These are phyloP conservation scores for Sitophilus oryzae DNA, from an alignment of 1,140 invertebrate species.

Conservation along the genomic window DNA sequence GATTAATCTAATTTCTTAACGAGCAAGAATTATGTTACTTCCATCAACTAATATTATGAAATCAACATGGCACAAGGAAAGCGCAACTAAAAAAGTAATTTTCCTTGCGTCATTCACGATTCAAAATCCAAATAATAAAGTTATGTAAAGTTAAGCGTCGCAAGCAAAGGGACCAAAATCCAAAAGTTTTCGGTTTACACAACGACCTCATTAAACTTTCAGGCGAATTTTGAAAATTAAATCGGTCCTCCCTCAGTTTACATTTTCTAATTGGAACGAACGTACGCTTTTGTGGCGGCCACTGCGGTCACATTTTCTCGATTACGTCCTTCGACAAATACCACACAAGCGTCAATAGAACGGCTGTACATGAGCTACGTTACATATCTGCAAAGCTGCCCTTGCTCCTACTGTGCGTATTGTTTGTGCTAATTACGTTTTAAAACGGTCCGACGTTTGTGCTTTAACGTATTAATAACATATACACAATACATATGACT, in stretches of 20 bases:
- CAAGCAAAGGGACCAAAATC: background rate
- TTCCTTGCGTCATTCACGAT: background rate
- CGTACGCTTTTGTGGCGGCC: background rate
- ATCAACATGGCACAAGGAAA: too few relatives aligned
- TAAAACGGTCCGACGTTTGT: background rate
- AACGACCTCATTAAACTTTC: background rate
- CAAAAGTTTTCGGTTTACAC: background rate
- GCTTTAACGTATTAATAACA: too few relatives aligned
- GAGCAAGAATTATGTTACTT: too few relatives aligned
- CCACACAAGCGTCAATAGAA: background rate
- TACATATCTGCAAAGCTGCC: background rate
- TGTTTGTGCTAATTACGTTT: background rate
- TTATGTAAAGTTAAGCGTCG: background rate
- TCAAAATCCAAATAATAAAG: background rate
- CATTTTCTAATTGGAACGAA: background rate
- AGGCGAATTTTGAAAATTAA: background rate
- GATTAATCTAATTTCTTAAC: too few relatives aligned
- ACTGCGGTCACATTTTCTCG: background rate
- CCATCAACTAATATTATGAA: too few relatives aligned
- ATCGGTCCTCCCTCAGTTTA: background rate
- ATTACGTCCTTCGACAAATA: background rate
- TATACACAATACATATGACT: too few relatives aligned
- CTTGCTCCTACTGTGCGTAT: too few relatives aligned
- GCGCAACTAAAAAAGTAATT: background rate
- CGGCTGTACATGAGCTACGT: background rate